Percentiles rank a stretch among this genome's conserved stretches.
These are phyloP conservation scores for Trinectes maculatus DNA, from an alignment of 2,113 vertebrate genomes.

Conservation along the genomic window DNA sequence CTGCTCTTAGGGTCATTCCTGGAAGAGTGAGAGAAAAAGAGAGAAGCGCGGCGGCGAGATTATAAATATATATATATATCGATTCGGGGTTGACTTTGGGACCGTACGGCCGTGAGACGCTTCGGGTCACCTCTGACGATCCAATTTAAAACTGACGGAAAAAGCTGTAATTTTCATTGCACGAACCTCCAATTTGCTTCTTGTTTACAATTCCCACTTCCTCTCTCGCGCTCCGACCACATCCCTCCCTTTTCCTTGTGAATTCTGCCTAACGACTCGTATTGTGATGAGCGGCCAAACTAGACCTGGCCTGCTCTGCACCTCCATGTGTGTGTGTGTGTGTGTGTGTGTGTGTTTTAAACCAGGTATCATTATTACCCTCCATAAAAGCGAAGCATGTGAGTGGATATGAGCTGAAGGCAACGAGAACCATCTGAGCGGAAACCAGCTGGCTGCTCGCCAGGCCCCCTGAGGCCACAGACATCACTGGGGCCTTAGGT, in stretches of 20 bases:
- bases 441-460: slow-evolving; percentile 31
- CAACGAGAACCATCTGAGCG: slow-evolving; percentile 35
- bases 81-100: background rate
- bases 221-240: slow-evolving; percentile 18
- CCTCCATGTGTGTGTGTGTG: slow-evolving; percentile 1
- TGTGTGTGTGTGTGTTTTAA: background rate
- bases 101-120: background rate
- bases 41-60: slow-evolving; percentile 1
- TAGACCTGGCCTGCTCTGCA: slow-evolving; percentile 5
- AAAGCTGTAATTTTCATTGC: background rate
- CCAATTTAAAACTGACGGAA: background rate
- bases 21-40: slow-evolving; percentile 22
- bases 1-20: slow-evolving; percentile 64
- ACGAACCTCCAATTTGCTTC: background rate
- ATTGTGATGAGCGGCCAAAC: slow-evolving; percentile 43
- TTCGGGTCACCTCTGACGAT: background rate
- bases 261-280: slow-evolving; percentile 32
- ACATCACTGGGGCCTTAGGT: slow-evolving; percentile 39
- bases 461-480: slow-evolving; percentile 31
- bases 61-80: slow-evolving; percentile 6
- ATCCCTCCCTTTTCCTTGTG: slow-evolving; percentile 16
- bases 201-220: slow-evolving; percentile 33
- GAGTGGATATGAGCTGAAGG: slow-evolving; percentile 1
- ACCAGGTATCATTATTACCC: slow-evolving; percentile 20
- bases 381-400: slow-evolving; percentile 34